Evolutionary conservation across 2,797 vertebrate genomes (phyloP), one percentile per base, ranked within the genome.

Genomic region (Astyanax mexicanus): DNA sequence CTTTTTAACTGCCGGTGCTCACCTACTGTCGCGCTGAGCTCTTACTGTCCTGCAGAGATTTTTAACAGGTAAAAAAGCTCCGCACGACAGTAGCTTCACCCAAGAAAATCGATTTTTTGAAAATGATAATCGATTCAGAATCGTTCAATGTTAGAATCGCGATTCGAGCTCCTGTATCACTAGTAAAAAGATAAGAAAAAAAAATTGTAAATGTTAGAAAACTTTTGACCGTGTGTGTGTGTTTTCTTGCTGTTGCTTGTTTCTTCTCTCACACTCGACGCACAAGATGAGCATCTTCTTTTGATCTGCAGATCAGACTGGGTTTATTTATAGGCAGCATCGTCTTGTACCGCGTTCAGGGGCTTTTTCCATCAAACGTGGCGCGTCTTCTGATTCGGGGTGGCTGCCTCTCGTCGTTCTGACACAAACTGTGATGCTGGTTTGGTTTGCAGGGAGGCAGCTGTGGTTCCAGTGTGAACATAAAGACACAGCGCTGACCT

Each of bases 401-500:
- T 25, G 38, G 40, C 38, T 64, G 58, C 7, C 8, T 62, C 37
- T 19, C 40, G 19, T 8, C 3, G 29, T 38, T 60, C 29, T 66
- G 44, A 49, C 12, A 17, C 19, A 44, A 52, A 60, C 3, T 62
- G 3, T 17, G 8, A n/a, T 15, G 8, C 60, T n/a, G n/a, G 8
- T 64, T 40, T 51, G 5, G 42, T 42, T 32, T 9, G 47, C 49
- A 23, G 21, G 29, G 47, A 42, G 37, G 21, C 66, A 15, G 73
- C 65, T 47, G 80, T 75, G 75, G 79, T 83, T 83, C 75, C 75
- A 81, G 81, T 74, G 60, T 60, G 73, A 49, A 65, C 19, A 44
- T 75, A 52, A 57, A 86, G 80, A 74, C 69, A 25, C 25, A 27
- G 13, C 71, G 62, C 75, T 90, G 90, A 89, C 89, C 91, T 83